These are phyloP conservation scores for Anhinga anhinga DNA, from an alignment of 2,113 vertebrate species.

Conservation along the genomic window DNA sequence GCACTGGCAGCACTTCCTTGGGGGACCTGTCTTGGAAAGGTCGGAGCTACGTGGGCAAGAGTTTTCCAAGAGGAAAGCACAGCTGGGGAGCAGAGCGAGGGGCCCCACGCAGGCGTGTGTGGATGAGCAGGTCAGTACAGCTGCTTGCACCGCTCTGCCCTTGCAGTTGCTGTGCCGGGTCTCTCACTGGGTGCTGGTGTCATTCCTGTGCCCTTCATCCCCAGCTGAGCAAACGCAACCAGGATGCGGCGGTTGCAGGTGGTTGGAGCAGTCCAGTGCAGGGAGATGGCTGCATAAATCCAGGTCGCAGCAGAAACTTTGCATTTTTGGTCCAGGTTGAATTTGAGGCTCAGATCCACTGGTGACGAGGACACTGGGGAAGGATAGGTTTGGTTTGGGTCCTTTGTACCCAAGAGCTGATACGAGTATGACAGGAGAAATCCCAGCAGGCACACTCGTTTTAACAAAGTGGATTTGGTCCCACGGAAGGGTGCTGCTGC, in stretches of 20 bases:
- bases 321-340: fast-evolving
- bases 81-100: neutral
- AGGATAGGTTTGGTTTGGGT: neutral
- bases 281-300: neutral
- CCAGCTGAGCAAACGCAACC: neutral
- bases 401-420: neutral
- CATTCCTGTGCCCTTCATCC: neutral
- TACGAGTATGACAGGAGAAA: neutral
- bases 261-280: neutral
- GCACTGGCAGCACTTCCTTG: neutral
- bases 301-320: neutral
- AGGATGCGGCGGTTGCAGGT: fast-evolving
- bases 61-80: neutral
- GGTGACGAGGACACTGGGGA: neutral
- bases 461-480: neutral
- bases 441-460: fast-evolving
- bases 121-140: constrained; percentile 39
- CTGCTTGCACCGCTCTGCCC: neutral
- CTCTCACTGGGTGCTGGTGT: neutral
- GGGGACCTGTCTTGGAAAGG: neutral
- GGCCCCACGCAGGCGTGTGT: neutral
- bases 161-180: neutral
- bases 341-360: fast-evolving
- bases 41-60: neutral
- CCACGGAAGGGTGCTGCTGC: neutral